Evolutionary conservation across 2,113 vertebrate genomes (phyloP).

Genomic region (Pelobates fuscus): DNA sequence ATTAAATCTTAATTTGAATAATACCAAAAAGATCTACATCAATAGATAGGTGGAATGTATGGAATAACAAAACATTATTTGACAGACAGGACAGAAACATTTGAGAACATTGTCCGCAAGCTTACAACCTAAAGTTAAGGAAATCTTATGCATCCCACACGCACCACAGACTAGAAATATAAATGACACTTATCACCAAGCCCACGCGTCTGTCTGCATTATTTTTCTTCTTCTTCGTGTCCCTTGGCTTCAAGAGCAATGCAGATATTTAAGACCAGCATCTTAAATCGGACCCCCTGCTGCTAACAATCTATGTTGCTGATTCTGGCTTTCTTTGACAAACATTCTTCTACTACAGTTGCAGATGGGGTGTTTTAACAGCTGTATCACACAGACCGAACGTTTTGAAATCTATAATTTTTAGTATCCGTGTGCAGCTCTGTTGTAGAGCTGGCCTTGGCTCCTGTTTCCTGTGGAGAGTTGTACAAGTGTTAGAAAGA

Average conservation of each 20-base stretch:
- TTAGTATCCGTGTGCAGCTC: slow-evolving; percentile 2
- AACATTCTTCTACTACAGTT: neutral
- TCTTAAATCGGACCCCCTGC: slow-evolving; percentile 16
- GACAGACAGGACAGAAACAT: too few species aligned
- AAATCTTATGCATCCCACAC: too few species aligned
- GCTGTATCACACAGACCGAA: slow-evolving; percentile 2
- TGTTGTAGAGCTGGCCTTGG: slow-evolving; percentile 5
- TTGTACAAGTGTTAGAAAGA: slow-evolving; percentile 28
- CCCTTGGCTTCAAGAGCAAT: neutral
- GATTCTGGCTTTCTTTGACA: neutral
- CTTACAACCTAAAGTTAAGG: too few species aligned
- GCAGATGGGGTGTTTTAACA: neutral
- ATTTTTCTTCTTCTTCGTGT: too few species aligned
- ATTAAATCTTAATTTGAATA: too few species aligned
- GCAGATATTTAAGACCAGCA: slow-evolving; percentile 19
- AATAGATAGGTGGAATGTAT: too few species aligned
- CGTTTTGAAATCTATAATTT: slow-evolving; percentile 5
- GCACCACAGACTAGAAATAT: too few species aligned
- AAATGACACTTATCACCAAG: too few species aligned
- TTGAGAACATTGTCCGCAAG: too few species aligned
- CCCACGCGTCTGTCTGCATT: too few species aligned
- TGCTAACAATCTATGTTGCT: slow-evolving; percentile 18
- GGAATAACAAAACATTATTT: too few species aligned
- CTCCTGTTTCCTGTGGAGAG: slow-evolving; percentile 25
- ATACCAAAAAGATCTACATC: too few species aligned